These are phyloP conservation scores for Zoanthus solanderi DNA, from an alignment of 92 coral and sea anemone species.

Conservation along the genomic window DNA sequence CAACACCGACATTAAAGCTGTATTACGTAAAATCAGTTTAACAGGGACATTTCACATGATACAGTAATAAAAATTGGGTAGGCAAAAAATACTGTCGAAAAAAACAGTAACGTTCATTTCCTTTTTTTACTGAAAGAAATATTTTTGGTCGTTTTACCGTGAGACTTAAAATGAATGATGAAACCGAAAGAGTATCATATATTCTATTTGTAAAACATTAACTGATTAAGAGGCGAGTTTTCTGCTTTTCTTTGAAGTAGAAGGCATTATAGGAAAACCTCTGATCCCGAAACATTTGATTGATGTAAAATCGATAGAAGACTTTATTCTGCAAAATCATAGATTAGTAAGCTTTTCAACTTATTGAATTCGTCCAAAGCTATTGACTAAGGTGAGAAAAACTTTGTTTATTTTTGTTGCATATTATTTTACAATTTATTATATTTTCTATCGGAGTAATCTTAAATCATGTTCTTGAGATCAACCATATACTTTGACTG, in stretches of 20 bases:
- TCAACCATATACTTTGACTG: background rate
- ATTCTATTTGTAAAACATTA: background rate
- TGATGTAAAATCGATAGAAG: background rate
- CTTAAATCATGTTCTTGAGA: slow-evolving; percentile 9
- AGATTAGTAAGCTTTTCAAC: background rate
- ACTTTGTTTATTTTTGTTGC: background rate
- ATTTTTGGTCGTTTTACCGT: no score
- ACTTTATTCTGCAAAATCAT: background rate
- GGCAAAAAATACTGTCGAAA: background rate
- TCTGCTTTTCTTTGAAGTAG: background rate
- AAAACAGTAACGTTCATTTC: background rate
- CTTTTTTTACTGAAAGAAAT: no score
- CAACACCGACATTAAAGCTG: background rate
- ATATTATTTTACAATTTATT: slow-evolving; percentile 25
- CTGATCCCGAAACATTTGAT: background rate
- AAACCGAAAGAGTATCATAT: background rate
- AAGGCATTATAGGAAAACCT: no score
- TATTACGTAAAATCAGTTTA: background rate
- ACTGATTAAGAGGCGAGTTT: background rate
- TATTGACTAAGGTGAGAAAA: background rate
- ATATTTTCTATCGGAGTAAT: slow-evolving; percentile 21
- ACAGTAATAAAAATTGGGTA: background rate
- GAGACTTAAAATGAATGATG: no score
- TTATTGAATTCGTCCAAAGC: background rate
- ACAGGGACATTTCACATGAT: background rate